phyloP scores from a whole-genome alignment of 2,113 vertebrate species.

The Melanerpes formicivorus region DNA sequence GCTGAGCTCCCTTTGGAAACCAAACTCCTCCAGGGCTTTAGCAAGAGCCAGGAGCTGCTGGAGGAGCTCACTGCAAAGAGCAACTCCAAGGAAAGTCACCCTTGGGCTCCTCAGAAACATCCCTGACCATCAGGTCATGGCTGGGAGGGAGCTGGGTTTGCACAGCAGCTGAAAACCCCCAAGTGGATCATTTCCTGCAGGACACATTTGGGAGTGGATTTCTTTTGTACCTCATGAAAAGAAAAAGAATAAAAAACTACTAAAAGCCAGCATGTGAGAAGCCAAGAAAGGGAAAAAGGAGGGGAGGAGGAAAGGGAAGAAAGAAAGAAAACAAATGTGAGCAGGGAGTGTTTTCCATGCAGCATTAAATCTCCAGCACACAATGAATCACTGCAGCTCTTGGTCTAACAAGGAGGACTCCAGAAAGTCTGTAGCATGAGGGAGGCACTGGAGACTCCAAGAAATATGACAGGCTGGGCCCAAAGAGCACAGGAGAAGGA shows the following conservation, averaged over 20 bases:
- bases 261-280: constrained; percentile 10
- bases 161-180: neutral
- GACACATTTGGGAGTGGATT: constrained; percentile 26
- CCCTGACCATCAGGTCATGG: neutral
- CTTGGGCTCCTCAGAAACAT: neutral
- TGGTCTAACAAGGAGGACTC: constrained; percentile 61
- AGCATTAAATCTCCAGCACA: constrained; percentile 60
- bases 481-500: constrained; percentile 17
- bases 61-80: neutral
- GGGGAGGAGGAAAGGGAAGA: neutral
- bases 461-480: constrained; percentile 9
- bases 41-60: neutral
- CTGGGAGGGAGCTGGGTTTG: neutral
- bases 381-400: constrained; percentile 38
- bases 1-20: neutral
- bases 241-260: neutral
- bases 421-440: constrained; percentile 61
- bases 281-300: neutral
- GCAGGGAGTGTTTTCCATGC: constrained; percentile 44
- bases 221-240: constrained; percentile 45
- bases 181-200: constrained; percentile 40
- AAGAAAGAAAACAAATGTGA: constrained; percentile 65
- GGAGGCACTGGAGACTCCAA: constrained; percentile 46
- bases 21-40: neutral
- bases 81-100: neutral